Base-by-base conservation (phyloP, 37 sponge, comb jelly and placozoan genomes). In the Halisarca cf. caerulea region DNA sequence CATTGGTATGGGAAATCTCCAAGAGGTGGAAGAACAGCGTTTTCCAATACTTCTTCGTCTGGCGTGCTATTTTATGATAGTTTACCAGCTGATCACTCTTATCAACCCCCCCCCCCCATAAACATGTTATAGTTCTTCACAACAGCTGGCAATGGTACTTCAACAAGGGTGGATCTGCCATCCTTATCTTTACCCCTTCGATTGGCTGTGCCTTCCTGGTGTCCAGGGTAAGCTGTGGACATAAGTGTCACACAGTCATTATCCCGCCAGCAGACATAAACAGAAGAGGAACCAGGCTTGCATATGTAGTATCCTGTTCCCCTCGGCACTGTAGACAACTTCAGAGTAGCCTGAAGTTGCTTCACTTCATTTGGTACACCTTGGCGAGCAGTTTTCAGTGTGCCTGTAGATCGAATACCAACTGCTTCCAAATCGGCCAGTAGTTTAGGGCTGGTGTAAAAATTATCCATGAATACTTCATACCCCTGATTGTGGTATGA, bases 401-500 rank as follows among this genome's bases (percentile, higher is more conserved):
- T 74, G 0, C 90, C 90, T n/a, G 90, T 85, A 11, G 82, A 66
- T 33, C 32, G 66, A 41, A 74, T 81, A 18, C 78, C 82, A 11
- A 37, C 28, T 15, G 23, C 35, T 11, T n/a, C 0, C 20, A 84
- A 55, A 27, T 84, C 44, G 7, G 37, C 33, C 0, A 81, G 11
- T 8, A 89, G 82, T 5, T 34, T 0, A 21, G 82, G 66, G 30
- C 73, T 57, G 20, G 84, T 64, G 51, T 88, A 88, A 30, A 83
- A 88, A 62, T 88, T 88, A 73, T 88, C 86, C 0, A 9, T n/a
- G 36, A 73, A 89, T n/a, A 89, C 20, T 25, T 40, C n/a, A 54
- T 89, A 89, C 25, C 90, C 90, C 60, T 89, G 90, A 66, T 53
- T 36, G 33, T 39, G 30, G 59, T 40, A 85, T 9, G 69, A 44